Evolutionary conservation across 1,140 invertebrate genomes (phyloP).

Genomic region (Popillia japonica): DNA sequence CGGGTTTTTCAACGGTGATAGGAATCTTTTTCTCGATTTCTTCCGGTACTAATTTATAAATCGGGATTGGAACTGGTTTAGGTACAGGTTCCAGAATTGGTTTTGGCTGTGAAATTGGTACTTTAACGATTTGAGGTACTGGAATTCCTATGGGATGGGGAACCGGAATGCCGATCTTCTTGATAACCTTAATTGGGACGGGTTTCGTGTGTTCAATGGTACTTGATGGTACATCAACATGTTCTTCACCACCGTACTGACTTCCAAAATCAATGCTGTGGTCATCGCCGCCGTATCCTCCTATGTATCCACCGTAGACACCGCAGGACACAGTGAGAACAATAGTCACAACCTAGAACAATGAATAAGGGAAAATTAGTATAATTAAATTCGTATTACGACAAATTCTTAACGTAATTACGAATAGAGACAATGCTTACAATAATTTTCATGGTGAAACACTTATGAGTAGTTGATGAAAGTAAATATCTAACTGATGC

Average conservation of each 20-base stretch:
- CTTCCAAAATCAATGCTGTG: conserved; percentile 44
- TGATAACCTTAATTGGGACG: conserved; percentile 75
- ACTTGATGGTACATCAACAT: conserved; percentile 61
- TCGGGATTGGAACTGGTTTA: conserved; percentile 76
- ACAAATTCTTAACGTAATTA: neutral
- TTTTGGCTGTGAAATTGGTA: conserved; percentile 79
- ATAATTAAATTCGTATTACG: neutral
- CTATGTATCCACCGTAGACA: conserved; percentile 46
- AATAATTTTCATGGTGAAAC: conserved; percentile 33
- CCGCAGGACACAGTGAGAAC: conserved; percentile 50
- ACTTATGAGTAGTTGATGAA: conserved; percentile 32
- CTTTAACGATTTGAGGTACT: conserved; percentile 76
- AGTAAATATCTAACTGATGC: conserved; percentile 20
- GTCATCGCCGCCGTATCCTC: conserved; percentile 48
- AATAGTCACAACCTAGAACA: conserved; percentile 47
- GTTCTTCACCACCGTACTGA: conserved; percentile 49
- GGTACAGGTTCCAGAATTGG: conserved; percentile 75
- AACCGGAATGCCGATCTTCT: conserved; percentile 78
- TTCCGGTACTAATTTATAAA: conserved; percentile 72
- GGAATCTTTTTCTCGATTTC: conserved; percentile 78
- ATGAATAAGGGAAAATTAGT: neutral
- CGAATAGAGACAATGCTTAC: neutral
- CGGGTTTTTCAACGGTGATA: conserved; percentile 78
- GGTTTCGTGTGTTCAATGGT: conserved; percentile 73
- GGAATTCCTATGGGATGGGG: conserved; percentile 78